Evolutionary conservation across 2,797 vertebrate genomes (phyloP), one percentile per base, ranked within the genome.

Genomic region (Enteromius afrohamiltoni): DNA sequence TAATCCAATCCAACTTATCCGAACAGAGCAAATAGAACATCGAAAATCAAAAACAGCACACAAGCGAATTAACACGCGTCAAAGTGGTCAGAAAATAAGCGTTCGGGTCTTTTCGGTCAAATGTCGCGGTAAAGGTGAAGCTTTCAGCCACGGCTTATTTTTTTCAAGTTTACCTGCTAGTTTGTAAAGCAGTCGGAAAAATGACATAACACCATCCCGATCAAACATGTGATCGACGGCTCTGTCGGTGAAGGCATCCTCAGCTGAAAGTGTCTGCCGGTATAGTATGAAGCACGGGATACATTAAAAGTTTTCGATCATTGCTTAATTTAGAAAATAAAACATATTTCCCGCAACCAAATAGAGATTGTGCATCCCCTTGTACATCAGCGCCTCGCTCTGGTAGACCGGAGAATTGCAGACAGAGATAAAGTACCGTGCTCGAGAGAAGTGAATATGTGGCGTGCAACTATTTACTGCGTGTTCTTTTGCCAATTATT

Each of bases 331-430:
- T 86, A 90, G 93, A 92, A 92, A 90, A 94, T 92, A 93, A 90
- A 92, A 89, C 92, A 93, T 91, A 94, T 92, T 93, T 92, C 92
- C 92, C 89, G 91, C 92, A 88, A 91, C 75, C 91, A 92, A 89
- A 93, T 89, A 91, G 85, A 91, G 89, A 88, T 80, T 91, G 83
- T 84, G 23, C 81, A 65, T 70, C 49, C 81, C 78, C 17, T 83
- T 67, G 91, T 37, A 84, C 91, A 94, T 93, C 90, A 88, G 88
- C 92, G 92, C 90, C 92, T 31, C 90, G 1, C 23, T 7, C 86
- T 42, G 95, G 92, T 0, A 62, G 34, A 16, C 1, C 0, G 0
- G 7, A 2, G 78, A 84, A 92, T 65, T 88, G 81, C 88, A 86
- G 7, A 51, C 10, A 42, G 55, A 67, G 73, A 49, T 73, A 29